Conservation (phyloP, 2,113 vertebrate species). For the Azemiops feae region DNA sequence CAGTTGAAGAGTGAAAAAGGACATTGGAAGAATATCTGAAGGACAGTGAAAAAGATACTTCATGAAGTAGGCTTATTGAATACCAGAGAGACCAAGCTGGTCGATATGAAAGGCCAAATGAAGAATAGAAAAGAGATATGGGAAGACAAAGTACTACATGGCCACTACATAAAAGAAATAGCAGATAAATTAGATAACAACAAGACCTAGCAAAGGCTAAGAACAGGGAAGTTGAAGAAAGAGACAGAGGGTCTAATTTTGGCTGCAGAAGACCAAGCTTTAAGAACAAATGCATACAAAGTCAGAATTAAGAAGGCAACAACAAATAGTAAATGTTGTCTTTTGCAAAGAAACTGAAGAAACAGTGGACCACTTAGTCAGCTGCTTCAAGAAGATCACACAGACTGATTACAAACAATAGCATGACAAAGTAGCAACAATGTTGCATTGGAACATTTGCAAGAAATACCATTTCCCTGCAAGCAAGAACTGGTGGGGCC, state of each 20-base stretch:
- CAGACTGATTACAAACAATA: neutral
- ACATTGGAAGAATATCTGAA: neutral
- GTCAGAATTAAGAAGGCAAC: neutral
- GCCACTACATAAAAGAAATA: neutral
- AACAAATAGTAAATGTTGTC: neutral
- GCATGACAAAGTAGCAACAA: neutral
- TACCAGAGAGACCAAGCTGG: neutral
- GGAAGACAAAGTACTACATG: neutral
- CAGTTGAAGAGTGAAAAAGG: neutral
- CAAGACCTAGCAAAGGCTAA: neutral
- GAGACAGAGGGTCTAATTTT: neutral
- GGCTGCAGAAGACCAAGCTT: neutral
- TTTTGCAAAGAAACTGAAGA: neutral
- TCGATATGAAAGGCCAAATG: neutral
- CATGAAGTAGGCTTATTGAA: neutral
- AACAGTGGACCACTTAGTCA: neutral
- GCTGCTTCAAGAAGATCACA: neutral
- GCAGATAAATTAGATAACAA: neutral
- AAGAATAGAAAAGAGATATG: neutral
- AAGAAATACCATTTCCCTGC: neutral
- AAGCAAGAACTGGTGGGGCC: neutral
- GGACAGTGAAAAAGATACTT: neutral
- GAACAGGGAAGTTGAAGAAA: neutral
- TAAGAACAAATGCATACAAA: neutral
- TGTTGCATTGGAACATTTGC: neutral